Evolutionary conservation across 2,888 invertebrate species (phyloP).

Genomic region (Diarsia rubi): DNA sequence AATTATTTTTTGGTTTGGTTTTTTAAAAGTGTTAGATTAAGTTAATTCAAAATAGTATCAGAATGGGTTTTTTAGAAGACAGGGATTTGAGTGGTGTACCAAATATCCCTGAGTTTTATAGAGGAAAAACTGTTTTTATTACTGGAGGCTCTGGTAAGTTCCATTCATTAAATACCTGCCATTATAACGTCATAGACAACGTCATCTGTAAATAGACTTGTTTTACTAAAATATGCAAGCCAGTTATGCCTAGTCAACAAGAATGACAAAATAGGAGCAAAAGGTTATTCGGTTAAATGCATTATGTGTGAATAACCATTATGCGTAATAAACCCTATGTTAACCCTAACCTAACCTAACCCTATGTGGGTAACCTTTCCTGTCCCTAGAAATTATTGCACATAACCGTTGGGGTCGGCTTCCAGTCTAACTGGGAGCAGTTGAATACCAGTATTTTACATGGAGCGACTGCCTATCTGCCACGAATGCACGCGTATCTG

Average conservation of each 20-base stretch:
- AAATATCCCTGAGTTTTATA: slow-evolving; percentile 92
- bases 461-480: background rate
- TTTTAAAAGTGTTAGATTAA: background rate
- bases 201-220: background rate
- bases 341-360: too few relatives aligned
- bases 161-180: background rate
- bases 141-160: slow-evolving; percentile 94
- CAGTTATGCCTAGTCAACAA: background rate
- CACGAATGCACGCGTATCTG: too few relatives aligned
- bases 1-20: background rate
- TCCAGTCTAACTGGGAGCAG: background rate
- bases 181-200: background rate
- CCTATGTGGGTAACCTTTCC: background rate
- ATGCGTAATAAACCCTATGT: background rate
- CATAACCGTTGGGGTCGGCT: background rate
- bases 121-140: slow-evolving; percentile 93
- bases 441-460: background rate
- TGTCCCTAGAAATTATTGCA: background rate
- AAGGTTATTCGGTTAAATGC: background rate
- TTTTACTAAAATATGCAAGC: background rate
- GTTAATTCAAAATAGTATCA: slow-evolving; percentile 1
- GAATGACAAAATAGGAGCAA: background rate
- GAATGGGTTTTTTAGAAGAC: slow-evolving; percentile 81
- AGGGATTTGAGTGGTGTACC: slow-evolving; percentile 72
- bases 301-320: background rate